These are phyloP conservation scores for Lasioglossum figueresi DNA, from an alignment of 2,888 invertebrate genomes.

Conservation along the genomic window DNA sequence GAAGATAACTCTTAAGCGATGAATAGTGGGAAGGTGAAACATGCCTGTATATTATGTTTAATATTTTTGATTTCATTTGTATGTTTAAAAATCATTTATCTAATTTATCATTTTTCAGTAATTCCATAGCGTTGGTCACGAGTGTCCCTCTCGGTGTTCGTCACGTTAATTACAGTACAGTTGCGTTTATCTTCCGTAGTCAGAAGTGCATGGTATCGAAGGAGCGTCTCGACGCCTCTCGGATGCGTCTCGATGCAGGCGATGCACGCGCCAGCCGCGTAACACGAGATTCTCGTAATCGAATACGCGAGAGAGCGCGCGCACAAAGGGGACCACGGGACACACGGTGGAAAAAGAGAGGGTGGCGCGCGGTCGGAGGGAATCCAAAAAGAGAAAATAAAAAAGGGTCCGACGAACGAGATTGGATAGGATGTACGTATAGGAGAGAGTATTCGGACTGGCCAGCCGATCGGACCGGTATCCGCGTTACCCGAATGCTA, in stretches of 20 bases:
- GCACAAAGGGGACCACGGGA: conserved; percentile 64
- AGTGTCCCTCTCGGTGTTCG: neutral
- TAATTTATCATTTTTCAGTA: neutral
- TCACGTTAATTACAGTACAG: neutral
- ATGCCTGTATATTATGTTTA: too few relatives aligned
- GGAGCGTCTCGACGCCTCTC: conserved; percentile 19
- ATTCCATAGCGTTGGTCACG: neutral
- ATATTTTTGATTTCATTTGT: too few relatives aligned
- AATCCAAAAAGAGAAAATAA: conserved; percentile 18
- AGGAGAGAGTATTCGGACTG: conserved; percentile 50
- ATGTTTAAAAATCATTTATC: too few relatives aligned
- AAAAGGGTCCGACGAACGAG: conserved; percentile 29
- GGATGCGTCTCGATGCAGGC: conserved; percentile 44
- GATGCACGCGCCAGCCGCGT: conserved; percentile 70
- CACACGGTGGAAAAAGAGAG: conserved; percentile 57
- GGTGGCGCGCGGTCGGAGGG: conserved; percentile 31
- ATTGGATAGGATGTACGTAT: conserved; percentile 57
- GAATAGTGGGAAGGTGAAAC: too few relatives aligned
- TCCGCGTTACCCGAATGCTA: conserved; percentile 46
- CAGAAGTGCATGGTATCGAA: conserved; percentile 7
- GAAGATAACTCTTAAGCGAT: too few relatives aligned
- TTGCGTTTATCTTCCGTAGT: neutral
- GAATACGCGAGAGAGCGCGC: conserved; percentile 70
- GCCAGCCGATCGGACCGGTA: conserved; percentile 54
- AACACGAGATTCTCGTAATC: conserved; percentile 72